Evolutionary conservation across 2,797 vertebrate genomes (phyloP).

Genomic region (Diceros bicornis): DNA sequence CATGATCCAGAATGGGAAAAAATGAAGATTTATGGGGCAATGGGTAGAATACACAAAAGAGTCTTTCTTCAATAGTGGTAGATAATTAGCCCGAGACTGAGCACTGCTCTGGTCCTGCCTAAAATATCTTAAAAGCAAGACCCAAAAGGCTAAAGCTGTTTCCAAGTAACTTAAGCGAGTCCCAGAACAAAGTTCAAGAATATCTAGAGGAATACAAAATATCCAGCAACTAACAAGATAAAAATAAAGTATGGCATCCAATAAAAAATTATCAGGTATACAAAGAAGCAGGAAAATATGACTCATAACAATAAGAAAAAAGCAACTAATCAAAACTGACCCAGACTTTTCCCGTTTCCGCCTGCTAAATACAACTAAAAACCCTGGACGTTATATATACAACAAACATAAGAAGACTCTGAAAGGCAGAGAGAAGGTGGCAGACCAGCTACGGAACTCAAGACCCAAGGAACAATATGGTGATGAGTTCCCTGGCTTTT

Average conservation of each 20-base stretch:
- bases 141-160: background rate
- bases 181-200: constrained; percentile 9
- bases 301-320: background rate
- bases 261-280: background rate
- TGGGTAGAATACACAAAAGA: background rate
- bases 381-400: background rate
- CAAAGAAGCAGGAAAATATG: constrained; percentile 1
- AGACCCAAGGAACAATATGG: background rate
- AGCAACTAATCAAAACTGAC: background rate
- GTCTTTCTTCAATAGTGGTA: background rate
- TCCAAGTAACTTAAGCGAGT: constrained; percentile 11
- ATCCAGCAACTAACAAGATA: background rate
- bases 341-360: background rate
- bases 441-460: background rate
- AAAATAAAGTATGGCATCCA: background rate
- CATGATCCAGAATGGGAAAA: background rate
- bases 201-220: background rate
- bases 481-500: background rate
- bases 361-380: background rate
- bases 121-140: constrained; percentile 45
- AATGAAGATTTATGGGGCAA: background rate
- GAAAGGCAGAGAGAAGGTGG: background rate
- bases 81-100: background rate
- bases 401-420: background rate
- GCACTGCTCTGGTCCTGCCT: background rate